phyloP scores from a whole-genome alignment of 2,797 vertebrate genomes.

The Hemibagrus guttatus region DNA sequence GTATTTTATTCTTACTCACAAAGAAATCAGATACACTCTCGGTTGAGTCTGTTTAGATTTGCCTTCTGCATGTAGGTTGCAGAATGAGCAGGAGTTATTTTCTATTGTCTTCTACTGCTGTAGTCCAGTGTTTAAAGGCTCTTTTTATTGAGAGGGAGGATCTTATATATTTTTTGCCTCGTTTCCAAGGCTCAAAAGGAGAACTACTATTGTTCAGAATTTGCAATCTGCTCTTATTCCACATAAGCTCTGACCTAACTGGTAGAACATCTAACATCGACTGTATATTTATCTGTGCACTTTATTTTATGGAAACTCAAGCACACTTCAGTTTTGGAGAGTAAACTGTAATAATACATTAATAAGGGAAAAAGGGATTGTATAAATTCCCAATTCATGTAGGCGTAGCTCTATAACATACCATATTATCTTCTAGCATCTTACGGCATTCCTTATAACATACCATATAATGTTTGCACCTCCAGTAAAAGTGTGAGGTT shows the following conservation, averaged over 20 bases:
- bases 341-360: neutral
- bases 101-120: neutral
- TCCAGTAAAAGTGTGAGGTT: neutral
- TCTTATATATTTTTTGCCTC: neutral
- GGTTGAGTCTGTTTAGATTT: neutral
- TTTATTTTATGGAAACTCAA: neutral
- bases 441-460: neutral
- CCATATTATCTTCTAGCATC: too few relatives aligned
- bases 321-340: neutral
- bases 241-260: neutral
- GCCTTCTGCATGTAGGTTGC: neutral
- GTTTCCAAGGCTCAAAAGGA: neutral
- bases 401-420: neutral
- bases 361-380: neutral
- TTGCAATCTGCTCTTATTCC: neutral
- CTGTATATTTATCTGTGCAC: neutral
- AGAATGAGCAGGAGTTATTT: neutral
- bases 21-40: neutral
- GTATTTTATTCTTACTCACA: slow-evolving; percentile 1
- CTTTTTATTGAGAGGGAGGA: neutral
- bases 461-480: neutral
- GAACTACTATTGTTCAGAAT: neutral
- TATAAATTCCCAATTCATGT: neutral
- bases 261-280: neutral
- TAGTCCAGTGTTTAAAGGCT: neutral